phyloP scores from a whole-genome alignment of 2,113 vertebrate species.

The Burhinus oedicnemus region DNA sequence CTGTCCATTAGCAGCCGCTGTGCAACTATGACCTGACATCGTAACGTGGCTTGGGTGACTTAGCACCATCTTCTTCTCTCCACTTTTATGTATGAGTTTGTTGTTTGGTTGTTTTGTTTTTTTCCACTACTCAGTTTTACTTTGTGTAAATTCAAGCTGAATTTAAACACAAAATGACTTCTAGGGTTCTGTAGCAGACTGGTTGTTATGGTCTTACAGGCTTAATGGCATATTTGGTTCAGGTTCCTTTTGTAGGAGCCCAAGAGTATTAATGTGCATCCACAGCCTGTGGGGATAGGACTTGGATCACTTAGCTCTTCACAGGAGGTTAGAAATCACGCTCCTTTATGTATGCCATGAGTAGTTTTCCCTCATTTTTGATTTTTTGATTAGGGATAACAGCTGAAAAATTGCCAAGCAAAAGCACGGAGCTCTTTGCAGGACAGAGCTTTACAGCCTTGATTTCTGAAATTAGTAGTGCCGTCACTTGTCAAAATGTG shows the following conservation, averaged over 20 bases:
- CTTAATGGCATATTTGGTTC: background rate
- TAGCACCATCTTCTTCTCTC: background rate
- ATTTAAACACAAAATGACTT: background rate
- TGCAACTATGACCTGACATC: background rate
- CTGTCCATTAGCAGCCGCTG: background rate
- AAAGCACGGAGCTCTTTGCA: background rate
- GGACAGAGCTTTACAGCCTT: background rate
- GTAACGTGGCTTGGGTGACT: background rate
- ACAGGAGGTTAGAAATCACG: background rate
- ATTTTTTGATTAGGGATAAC: background rate
- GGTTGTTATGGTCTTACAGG: background rate
- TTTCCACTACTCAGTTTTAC: background rate
- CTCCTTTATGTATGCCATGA: background rate
- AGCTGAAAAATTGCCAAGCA: conserved; percentile 17
- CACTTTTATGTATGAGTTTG: background rate
- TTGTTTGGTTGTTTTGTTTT: background rate
- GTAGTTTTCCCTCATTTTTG: background rate
- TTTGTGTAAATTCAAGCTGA: background rate
- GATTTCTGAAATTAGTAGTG: background rate
- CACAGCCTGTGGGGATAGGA: background rate
- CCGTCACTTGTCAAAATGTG: background rate
- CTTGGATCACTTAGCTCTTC: background rate
- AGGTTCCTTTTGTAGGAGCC: background rate
- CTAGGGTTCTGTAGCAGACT: background rate
- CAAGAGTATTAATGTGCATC: background rate